phyloP scores from a whole-genome alignment of 2,888 invertebrate species.

The Parelbella ahira region DNA sequence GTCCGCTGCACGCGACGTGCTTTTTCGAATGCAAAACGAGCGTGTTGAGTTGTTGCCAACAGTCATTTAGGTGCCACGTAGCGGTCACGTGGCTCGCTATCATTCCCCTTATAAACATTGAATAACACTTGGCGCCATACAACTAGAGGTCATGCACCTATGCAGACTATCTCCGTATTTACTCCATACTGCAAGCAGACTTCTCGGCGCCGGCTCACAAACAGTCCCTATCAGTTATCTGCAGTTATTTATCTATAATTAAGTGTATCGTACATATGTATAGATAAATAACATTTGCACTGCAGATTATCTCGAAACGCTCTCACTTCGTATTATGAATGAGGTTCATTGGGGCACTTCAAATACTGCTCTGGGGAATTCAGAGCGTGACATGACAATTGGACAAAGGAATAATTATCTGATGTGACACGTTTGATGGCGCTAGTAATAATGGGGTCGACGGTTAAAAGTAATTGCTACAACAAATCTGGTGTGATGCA shows the following conservation, averaged over 20 bases:
- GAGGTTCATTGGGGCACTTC: slow-evolving; percentile 41
- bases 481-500: slow-evolving; percentile 13
- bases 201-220: slow-evolving; percentile 49
- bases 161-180: slow-evolving; percentile 41
- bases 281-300: slow-evolving; percentile 42
- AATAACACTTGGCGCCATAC: slow-evolving; percentile 49
- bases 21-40: slow-evolving; percentile 52
- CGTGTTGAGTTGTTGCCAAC: slow-evolving; percentile 61
- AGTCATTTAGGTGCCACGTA: slow-evolving; percentile 47
- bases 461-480: slow-evolving; percentile 18
- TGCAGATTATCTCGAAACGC: slow-evolving; percentile 42
- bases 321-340: slow-evolving; percentile 43
- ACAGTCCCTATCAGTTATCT: slow-evolving; percentile 52
- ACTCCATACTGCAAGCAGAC: slow-evolving; percentile 48
- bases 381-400: slow-evolving; percentile 68
- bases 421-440: slow-evolving; percentile 33
- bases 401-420: slow-evolving; percentile 49
- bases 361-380: slow-evolving; percentile 48
- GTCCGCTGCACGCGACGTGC: slow-evolving; percentile 49
- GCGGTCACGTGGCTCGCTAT: slow-evolving; percentile 46
- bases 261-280: too few relatives aligned
- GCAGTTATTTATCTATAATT: slow-evolving; percentile 51
- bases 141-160: slow-evolving; percentile 62
- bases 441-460: slow-evolving; percentile 16
- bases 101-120: slow-evolving; percentile 62